phyloP scores from a whole-genome alignment of 2,888 invertebrate species.

The Eutolmus rufibarbis region DNA sequence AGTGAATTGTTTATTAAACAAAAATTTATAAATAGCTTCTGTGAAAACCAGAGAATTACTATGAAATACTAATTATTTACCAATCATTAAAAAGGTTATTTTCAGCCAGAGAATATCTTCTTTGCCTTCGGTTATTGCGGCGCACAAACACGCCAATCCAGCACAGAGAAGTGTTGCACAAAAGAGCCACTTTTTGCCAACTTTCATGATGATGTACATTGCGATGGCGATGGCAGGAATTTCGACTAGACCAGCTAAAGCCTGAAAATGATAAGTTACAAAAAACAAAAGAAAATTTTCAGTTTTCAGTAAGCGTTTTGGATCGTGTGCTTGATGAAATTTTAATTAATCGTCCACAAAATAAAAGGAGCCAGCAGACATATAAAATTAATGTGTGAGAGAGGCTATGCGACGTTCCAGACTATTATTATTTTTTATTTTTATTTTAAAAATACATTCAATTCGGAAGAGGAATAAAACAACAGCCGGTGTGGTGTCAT shows the following conservation, averaged over 20 bases:
- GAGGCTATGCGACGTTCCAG: background rate
- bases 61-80: constrained; percentile 54
- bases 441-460: background rate
- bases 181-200: constrained; percentile 76
- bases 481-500: background rate
- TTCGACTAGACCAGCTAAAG: constrained; percentile 76
- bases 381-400: background rate
- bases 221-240: constrained; percentile 79
- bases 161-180: constrained; percentile 73
- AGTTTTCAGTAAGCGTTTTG: background rate
- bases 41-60: background rate
- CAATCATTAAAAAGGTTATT: constrained; percentile 78
- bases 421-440: background rate
- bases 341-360: background rate
- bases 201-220: constrained; percentile 76
- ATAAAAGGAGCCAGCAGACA: background rate
- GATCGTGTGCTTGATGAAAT: background rate
- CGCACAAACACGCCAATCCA: constrained; percentile 75
- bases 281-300: constrained; percentile 29
- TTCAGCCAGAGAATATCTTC: constrained; percentile 71
- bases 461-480: background rate
- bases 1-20: background rate
- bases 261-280: constrained; percentile 56
- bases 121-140: constrained; percentile 66
- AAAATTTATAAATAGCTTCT: background rate